Base-by-base conservation (phyloP, 2,797 vertebrate species). In the Silurus lanzhouensis region DNA sequence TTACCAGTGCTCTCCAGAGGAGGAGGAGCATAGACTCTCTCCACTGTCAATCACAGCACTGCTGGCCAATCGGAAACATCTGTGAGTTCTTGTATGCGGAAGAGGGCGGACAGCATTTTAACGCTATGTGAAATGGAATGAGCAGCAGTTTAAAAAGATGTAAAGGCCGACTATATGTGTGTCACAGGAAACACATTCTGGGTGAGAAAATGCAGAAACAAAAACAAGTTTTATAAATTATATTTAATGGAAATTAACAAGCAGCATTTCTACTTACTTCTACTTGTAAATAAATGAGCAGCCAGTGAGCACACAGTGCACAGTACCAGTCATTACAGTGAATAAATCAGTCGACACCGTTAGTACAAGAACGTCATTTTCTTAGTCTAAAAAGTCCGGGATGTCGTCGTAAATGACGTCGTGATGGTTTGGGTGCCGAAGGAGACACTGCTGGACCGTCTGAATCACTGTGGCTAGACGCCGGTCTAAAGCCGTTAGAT, bases 401-500 rank as follows among this genome's bases (percentile, higher is more conserved):
- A 89, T 74, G 86, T 95, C 94, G 1, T 95, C 88, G 58, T 92
- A 93, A 44, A 95, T 85, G 22, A 94, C 93, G 2, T 91, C 87
- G 9, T 84, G 85, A 48, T 22, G 87, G 25, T 74, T 86, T 70
- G 86, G 64, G 48, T 52, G 88, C 48, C 83, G 87, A 64, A 89
- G 55, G 0, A 91, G 91, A 89, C 98, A 99, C 87, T 89, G 94
- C 74, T 92, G 92, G 31, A 98, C 88, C 0, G 94, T 92, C 91
- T 93, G 92, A 27, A 98, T 93, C 77, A 97, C 95, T 0, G 95
- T 91, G 46, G 95, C 91, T 64, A 99, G 91, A 83, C 98, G 94
- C 15, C 97, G 95, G 91, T 98, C 95, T 71, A 98, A 93, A 0
- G 98, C 97, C 0, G 94, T 92, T 25, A 98, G 94, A 90, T 99